Conservation (phyloP, 2,797 vertebrate species). For the Anniella stebbinsi region DNA sequence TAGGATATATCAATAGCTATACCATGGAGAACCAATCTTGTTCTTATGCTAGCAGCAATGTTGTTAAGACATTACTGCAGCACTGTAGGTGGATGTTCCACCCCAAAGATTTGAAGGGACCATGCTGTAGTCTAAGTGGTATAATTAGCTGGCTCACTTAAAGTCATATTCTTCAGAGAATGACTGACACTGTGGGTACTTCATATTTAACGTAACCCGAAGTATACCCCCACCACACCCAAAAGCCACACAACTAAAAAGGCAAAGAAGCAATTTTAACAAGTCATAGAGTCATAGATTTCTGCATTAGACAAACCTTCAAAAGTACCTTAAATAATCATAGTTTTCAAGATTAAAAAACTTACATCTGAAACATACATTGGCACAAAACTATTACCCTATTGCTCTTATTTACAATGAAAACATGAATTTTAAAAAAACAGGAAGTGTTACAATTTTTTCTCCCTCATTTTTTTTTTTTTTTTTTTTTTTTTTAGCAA, state of each 20-base stretch:
- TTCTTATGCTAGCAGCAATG: neutral
- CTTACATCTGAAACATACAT: constrained; percentile 63
- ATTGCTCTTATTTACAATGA: constrained; percentile 79
- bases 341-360: constrained; percentile 63
- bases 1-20: neutral
- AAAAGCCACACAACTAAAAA: constrained; percentile 52
- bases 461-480: constrained; percentile 54
- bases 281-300: constrained; percentile 47
- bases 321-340: constrained; percentile 67
- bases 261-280: constrained; percentile 47
- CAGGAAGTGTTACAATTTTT: constrained; percentile 74
- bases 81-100: neutral
- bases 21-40: constrained; percentile 19
- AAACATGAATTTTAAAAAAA: constrained; percentile 63
- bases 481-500: constrained; percentile 60
- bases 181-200: constrained; percentile 66
- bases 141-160: constrained; percentile 29
- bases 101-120: neutral
- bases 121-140: neutral
- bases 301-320: constrained; percentile 56
- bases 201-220: constrained; percentile 65
- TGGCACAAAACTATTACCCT: constrained; percentile 76
- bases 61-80: neutral
- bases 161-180: constrained; percentile 49
- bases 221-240: neutral